Conservation (phyloP, 2,113 vertebrate genomes). For the Nothocercus nigrocapillus region DNA sequence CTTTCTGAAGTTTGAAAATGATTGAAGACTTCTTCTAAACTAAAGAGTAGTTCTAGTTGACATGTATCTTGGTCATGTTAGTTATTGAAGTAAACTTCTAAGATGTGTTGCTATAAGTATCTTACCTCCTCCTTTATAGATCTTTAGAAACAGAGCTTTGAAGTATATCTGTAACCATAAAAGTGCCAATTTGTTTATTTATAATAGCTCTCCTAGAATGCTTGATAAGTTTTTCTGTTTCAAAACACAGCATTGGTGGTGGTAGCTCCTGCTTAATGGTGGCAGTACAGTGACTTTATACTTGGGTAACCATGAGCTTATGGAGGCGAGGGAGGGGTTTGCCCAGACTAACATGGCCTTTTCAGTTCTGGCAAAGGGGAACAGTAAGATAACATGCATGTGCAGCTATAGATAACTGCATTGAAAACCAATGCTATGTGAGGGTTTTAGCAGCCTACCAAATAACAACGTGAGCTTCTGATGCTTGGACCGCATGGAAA, state of each 20-base stretch:
- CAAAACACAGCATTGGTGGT: conserved; percentile 36
- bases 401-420: background rate
- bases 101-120: background rate
- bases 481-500: conserved; percentile 57
- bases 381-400: conserved; percentile 21
- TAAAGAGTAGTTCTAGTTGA: background rate
- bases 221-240: background rate
- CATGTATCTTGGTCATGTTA: background rate
- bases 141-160: background rate
- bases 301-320: background rate
- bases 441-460: background rate
- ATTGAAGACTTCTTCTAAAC: background rate
- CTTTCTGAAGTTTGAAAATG: background rate
- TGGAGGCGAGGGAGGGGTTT: background rate
- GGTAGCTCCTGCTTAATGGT: conserved; percentile 40
- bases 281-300: conserved; percentile 10
- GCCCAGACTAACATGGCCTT: conserved; percentile 33
- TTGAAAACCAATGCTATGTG: background rate
- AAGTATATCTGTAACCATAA: background rate
- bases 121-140: background rate
- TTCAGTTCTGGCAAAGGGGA: conserved; percentile 6
- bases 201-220: background rate
- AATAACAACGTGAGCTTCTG: background rate
- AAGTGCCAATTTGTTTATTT: background rate
- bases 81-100: background rate